A percentile compares a stretch with the other conserved stretches of the same genome.
Evolutionary conservation across 2,888 invertebrate genomes (phyloP).

Genomic region (Corbicula japonica): DNA sequence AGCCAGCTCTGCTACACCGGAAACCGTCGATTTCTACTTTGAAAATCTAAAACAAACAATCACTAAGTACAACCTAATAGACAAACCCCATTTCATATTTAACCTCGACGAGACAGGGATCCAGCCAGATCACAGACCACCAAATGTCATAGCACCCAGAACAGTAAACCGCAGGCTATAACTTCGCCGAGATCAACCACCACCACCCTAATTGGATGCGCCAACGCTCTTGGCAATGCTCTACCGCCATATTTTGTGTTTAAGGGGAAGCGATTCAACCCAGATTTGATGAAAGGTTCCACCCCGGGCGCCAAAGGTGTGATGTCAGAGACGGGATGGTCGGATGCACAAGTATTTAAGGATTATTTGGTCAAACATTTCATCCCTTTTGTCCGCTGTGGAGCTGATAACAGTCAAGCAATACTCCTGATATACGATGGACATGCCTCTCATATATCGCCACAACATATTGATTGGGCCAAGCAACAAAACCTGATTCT

Average conservation of each 20-base stretch:
- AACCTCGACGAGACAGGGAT: slow-evolving; percentile 32
- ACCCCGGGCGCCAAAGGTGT: no score
- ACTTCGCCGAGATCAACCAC: slow-evolving; percentile 14
- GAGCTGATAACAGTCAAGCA: not conserved
- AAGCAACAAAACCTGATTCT: slow-evolving; percentile 14
- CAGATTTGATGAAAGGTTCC: slow-evolving; percentile 1
- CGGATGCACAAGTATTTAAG: not conserved
- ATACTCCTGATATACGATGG: slow-evolving; percentile 24
- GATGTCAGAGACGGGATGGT: no score
- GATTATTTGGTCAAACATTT: slow-evolving; percentile 13
- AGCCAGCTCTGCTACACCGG: slow-evolving; percentile 3
- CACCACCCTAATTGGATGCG: not conserved
- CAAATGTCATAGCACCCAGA: slow-evolving; percentile 9
- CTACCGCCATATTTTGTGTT: slow-evolving; percentile 45
- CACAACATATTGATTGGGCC: slow-evolving; percentile 22
- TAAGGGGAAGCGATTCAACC: slow-evolving; percentile 20
- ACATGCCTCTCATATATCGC: slow-evolving; percentile 17
- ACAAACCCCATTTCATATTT: slow-evolving; percentile 26
- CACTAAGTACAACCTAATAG: not conserved
- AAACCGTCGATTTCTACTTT: slow-evolving; percentile 5
- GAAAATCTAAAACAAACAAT: not conserved
- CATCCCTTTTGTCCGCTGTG: not conserved
- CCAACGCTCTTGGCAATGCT: slow-evolving; percentile 2
- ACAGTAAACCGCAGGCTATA: slow-evolving; percentile 8
- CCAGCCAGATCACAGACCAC: slow-evolving; percentile 16